These are phyloP conservation scores for Xiphydria camelus DNA, from an alignment of 2,888 invertebrate genomes.

Conservation along the genomic window DNA sequence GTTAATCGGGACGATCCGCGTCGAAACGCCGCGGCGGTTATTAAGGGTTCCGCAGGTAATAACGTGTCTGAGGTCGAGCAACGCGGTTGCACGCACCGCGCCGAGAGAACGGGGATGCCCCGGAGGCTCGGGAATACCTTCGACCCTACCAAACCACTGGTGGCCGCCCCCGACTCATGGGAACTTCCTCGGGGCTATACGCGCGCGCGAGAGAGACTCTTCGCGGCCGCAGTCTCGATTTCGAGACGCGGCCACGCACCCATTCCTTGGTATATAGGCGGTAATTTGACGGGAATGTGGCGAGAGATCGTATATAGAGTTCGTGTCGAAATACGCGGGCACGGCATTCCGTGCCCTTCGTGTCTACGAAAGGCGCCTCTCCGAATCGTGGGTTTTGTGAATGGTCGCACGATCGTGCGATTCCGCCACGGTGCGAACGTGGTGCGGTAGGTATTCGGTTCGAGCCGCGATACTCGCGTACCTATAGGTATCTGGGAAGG, in stretches of 20 bases:
- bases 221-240: constrained; percentile 17
- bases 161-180: constrained; percentile 50
- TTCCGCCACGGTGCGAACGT: no score
- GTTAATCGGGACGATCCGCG: constrained; percentile 7
- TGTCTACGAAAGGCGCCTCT: no score
- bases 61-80: constrained; percentile 29
- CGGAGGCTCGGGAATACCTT: constrained; percentile 22
- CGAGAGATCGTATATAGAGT: neutral
- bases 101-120: constrained; percentile 27
- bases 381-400: no score
- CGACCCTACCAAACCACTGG: constrained; percentile 28
- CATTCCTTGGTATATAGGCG: constrained; percentile 10
- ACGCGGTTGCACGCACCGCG: constrained; percentile 36
- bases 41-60: constrained; percentile 32
- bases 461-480: no score
- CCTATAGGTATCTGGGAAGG: no score
- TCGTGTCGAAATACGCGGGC: no score
- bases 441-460: no score
- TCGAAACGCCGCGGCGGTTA: constrained; percentile 21
- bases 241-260: constrained; percentile 16
- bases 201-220: no score
- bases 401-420: no score
- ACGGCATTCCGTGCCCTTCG: no score
- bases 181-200: constrained; percentile 43
- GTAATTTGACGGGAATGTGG: constrained; percentile 35